Base-by-base conservation (phyloP, 1,140 invertebrate species). In the Sipha flava region DNA sequence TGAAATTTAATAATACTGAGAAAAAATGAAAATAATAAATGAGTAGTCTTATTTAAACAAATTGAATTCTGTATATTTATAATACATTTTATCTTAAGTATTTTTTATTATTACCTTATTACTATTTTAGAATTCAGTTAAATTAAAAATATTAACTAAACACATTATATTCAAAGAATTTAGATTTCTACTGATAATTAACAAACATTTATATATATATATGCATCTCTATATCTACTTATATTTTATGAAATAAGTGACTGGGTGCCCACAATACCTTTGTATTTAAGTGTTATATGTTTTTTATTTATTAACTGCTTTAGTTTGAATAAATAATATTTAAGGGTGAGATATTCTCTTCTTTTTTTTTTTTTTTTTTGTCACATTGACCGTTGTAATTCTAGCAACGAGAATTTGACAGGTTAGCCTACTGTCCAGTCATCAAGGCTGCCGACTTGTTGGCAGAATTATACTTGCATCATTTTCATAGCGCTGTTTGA, bases 381-480 rank as follows among this genome's bases (percentile, higher is more conserved):
- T 37, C 73, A 77, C 12, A 37, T 77, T 26, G 52, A 43, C 21
- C 31, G 52, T 77, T 77, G 73, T 77, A 77, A 77, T 77, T 77
- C 52, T 77, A 77, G 29, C 73, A 77, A 57, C 34, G 52, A 77
- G 73, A 77, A 77, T 77, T 77, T 77, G 73, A 40, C 73, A 77
- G 73, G 73, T 77, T 77, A 77, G 49, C 21, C 34, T 59, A 40
- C 73, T 77, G n/a, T 57, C 72, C 72, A 57, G 72, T 75, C 52
- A 40, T 59, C 73, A 77, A n/a, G n/a, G 52, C 73, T 77, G 29
- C 70, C 23, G 29, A 54, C 26, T 52, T 34, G 73, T 57, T 77
- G 14, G 49, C 49, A 54, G 73, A 77, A 52, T 77, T 77, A 52
- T 59, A 40, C 73, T 77, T 77, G 52, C 49, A 54, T 77, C 52